These are phyloP conservation scores for Drosophila anomalipes DNA, from an alignment of 2,888 invertebrate genomes.

Conservation along the genomic window DNA sequence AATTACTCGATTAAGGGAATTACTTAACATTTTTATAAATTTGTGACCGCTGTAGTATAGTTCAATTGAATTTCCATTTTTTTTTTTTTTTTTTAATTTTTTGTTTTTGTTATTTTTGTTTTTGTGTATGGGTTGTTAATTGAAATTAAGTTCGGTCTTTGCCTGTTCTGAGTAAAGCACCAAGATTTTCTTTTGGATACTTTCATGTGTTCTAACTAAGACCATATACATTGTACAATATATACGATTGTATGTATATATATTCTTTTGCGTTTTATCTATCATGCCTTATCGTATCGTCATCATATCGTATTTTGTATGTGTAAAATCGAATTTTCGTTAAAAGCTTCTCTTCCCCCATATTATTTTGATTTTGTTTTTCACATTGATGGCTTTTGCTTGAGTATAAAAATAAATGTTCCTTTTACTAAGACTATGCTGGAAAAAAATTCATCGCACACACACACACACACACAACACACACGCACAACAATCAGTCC, in stretches of 20 bases:
- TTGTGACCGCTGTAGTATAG: conserved; percentile 24
- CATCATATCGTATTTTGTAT: not conserved
- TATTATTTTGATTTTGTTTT: conserved; percentile 1
- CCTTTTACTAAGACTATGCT: conserved; percentile 48
- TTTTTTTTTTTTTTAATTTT: not conserved
- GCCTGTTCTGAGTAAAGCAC: conserved; percentile 46
- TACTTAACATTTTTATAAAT: conserved; percentile 20
- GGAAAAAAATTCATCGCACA: conserved; percentile 31
- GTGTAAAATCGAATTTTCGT: conserved; percentile 42
- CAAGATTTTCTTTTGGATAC: conserved; percentile 24
- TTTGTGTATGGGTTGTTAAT: not conserved
- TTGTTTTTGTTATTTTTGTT: not conserved
- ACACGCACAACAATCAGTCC: conserved; percentile 38
- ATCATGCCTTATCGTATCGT: conserved; percentile 10
- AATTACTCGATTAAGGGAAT: conserved; percentile 9
- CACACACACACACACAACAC: conserved; percentile 1
- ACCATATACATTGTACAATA: conserved; percentile 3
- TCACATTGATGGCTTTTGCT: conserved; percentile 47
- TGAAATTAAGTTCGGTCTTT: conserved; percentile 21
- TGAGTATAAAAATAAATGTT: conserved; percentile 58
- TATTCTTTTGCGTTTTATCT: conserved; percentile 1
- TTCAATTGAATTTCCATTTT: not conserved
- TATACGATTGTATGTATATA: conserved; percentile 7
- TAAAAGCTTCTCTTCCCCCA: conserved; percentile 44
- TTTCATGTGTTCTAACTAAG: conserved; percentile 41